These are phyloP conservation scores for Siphlonurus alternatus DNA, from an alignment of 2,888 invertebrate genomes.

Conservation along the genomic window DNA sequence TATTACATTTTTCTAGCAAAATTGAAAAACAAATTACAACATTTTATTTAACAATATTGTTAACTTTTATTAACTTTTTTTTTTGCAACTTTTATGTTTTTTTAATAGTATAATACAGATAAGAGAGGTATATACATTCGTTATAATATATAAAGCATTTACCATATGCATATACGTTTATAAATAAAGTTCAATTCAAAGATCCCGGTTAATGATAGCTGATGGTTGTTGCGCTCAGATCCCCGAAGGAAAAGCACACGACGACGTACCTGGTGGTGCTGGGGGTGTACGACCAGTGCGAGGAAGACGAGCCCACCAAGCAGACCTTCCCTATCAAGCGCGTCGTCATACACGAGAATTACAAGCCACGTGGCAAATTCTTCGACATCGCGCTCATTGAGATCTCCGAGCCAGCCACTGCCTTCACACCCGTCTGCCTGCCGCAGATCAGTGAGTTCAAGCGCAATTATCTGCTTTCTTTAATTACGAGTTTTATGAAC, in stretches of 20 bases:
- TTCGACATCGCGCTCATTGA: not conserved
- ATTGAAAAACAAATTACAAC: too few relatives aligned
- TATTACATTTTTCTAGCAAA: too few relatives aligned
- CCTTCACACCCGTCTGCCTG: not conserved
- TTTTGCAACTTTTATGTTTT: too few relatives aligned
- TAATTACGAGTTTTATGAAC: too few relatives aligned
- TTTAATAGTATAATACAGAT: too few relatives aligned
- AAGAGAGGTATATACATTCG: too few relatives aligned
- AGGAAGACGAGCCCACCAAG: slow-evolving; percentile 9
- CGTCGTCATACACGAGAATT: not conserved
- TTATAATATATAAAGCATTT: too few relatives aligned
- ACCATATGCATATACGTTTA: too few relatives aligned
- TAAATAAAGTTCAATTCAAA: too few relatives aligned
- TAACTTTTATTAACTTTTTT: too few relatives aligned
- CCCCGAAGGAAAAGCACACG: not conserved
- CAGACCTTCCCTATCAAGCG: not conserved
- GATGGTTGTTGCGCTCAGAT: not conserved
- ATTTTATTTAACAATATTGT: too few relatives aligned
- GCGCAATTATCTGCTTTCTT: too few relatives aligned
- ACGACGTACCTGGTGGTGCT: slow-evolving; percentile 8
- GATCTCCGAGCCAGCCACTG: not conserved
- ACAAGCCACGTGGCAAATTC: not conserved
- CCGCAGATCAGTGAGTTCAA: not conserved
- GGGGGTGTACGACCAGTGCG: slow-evolving; percentile 8
- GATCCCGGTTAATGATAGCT: not conserved